phyloP scores from a whole-genome alignment of 2,113 vertebrate species.

The Perccottus glenii region DNA sequence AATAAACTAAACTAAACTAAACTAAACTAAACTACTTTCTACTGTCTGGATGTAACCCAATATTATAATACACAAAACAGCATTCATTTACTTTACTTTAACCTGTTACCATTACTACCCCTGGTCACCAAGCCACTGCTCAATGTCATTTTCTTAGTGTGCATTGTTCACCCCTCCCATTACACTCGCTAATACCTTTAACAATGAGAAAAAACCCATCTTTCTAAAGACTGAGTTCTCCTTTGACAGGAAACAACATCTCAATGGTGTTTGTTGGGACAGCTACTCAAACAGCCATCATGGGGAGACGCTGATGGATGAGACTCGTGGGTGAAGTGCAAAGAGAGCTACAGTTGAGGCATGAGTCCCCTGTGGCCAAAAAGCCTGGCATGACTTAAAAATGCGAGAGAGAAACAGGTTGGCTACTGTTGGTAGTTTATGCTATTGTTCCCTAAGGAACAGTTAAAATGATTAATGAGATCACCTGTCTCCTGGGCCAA shows the following conservation, averaged over 20 bases:
- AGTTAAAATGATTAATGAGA: conserved; percentile 51
- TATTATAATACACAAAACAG: no score
- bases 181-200: no score
- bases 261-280: conserved; percentile 61
- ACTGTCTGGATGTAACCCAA: no score
- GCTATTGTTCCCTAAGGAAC: conserved; percentile 9
- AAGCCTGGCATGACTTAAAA: conserved; percentile 44
- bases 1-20: no score
- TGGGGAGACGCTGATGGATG: conserved; percentile 51
- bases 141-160: no score
- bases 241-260: conserved; percentile 53
- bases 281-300: conserved; percentile 52
- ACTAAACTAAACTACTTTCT: no score
- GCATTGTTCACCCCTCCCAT: no score
- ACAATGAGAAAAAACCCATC: background rate
- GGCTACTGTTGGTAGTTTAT: conserved; percentile 17
- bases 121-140: no score
- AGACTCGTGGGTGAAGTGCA: conserved; percentile 33
- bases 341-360: conserved; percentile 54
- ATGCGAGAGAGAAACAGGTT: conserved; percentile 46
- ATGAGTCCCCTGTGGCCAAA: conserved; percentile 30
- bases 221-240: conserved; percentile 46
- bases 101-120: no score
- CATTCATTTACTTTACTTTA: no score
- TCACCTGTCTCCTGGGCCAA: conserved; percentile 38